These are phyloP conservation scores for Mythimna ferrago DNA, from an alignment of 2,888 invertebrate genomes.

Conservation along the genomic window DNA sequence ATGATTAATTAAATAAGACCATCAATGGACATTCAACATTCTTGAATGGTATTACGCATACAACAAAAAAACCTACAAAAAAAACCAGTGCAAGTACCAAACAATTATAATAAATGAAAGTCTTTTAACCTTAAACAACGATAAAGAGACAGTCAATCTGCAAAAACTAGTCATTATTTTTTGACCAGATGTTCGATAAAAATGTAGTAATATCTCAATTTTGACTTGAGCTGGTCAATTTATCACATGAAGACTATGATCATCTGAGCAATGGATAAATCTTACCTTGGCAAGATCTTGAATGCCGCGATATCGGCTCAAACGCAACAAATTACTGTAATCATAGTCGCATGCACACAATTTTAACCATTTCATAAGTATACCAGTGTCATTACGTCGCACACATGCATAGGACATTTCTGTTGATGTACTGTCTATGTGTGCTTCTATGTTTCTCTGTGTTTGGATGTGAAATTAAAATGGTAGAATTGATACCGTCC, in stretches of 20 bases:
- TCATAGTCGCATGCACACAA: conserved; percentile 75
- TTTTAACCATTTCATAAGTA: conserved; percentile 75
- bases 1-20: conserved; percentile 21
- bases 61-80: conserved; percentile 1
- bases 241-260: conserved; percentile 66
- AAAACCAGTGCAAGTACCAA: conserved; percentile 21
- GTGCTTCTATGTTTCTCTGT: conserved; percentile 22
- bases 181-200: conserved; percentile 61
- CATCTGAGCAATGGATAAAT: conserved; percentile 67
- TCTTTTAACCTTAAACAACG: conserved; percentile 51
- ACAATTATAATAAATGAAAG: conserved; percentile 49
- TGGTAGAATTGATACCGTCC: background rate
- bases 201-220: conserved; percentile 66
- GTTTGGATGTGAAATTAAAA: conserved; percentile 17
- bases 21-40: conserved; percentile 11
- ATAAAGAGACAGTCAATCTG: conserved; percentile 44
- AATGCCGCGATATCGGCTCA: conserved; percentile 71
- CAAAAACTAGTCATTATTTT: conserved; percentile 53
- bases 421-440: conserved; percentile 46
- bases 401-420: conserved; percentile 49
- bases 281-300: conserved; percentile 73
- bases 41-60: background rate
- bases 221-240: conserved; percentile 60
- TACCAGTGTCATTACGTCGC: conserved; percentile 69
- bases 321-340: conserved; percentile 76